These are phyloP conservation scores for Dicycla oo DNA, from an alignment of 2,888 invertebrate species.

Conservation along the genomic window DNA sequence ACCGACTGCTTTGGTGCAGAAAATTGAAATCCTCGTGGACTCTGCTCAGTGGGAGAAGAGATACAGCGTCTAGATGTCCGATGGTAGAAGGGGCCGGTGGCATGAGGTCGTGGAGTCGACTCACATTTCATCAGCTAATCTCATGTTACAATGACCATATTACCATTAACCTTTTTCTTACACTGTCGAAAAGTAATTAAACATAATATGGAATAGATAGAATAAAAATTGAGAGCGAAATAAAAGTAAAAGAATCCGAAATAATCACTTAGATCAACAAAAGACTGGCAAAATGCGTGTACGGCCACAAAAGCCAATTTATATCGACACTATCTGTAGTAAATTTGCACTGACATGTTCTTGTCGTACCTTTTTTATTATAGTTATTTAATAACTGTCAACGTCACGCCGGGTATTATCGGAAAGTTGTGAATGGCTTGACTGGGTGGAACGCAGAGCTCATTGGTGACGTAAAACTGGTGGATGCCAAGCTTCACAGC, in stretches of 20 bases:
- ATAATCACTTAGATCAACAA: conserved; percentile 12
- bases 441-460: no score
- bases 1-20: conserved; percentile 37
- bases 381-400: conserved; percentile 58
- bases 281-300: conserved; percentile 9
- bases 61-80: no score
- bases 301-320: conserved; percentile 27
- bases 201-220: not conserved
- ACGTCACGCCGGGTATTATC: conserved; percentile 23
- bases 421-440: conserved; percentile 14
- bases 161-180: not conserved
- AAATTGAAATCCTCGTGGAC: conserved; percentile 58
- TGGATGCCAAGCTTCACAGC: no score
- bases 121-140: not conserved
- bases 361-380: conserved; percentile 22
- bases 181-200: not conserved
- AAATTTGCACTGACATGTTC: conserved; percentile 33
- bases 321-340: conserved; percentile 20
- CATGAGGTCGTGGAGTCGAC: no score
- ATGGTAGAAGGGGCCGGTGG: no score
- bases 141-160: not conserved
- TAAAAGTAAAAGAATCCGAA: not conserved
- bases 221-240: not conserved
- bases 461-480: no score
- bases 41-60: conserved; percentile 19